phyloP scores from a whole-genome alignment of 2,113 vertebrate species.

The Eurystomus gularis region DNA sequence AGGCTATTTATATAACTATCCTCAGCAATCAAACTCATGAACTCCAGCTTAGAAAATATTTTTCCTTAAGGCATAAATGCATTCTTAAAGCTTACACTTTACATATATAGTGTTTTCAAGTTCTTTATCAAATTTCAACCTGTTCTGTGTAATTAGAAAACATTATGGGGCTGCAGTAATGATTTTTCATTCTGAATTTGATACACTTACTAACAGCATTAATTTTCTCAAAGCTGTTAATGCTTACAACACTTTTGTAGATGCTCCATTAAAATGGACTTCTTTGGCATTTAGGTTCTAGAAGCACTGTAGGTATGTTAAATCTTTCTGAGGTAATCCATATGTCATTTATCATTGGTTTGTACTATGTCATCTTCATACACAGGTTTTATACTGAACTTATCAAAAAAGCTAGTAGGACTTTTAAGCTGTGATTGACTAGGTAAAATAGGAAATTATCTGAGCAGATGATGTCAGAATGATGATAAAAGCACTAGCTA shows the following conservation, averaged over 20 bases:
- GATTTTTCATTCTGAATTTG: not conserved
- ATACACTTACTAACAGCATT: not conserved
- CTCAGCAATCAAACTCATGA: not conserved
- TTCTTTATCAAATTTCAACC: not conserved
- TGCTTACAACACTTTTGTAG: not conserved
- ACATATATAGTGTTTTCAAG: not conserved
- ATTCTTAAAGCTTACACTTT: not conserved
- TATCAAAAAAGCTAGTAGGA: not conserved
- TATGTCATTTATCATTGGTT: not conserved
- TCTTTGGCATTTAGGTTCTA: not conserved
- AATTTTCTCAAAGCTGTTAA: not conserved
- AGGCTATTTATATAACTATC: not conserved
- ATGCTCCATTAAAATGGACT: not conserved
- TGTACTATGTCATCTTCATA: not conserved
- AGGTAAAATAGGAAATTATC: not conserved
- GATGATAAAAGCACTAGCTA: not conserved
- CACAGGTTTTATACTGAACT: not conserved
- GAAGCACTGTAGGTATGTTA: not conserved
- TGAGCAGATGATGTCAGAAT: not conserved
- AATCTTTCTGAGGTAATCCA: not conserved
- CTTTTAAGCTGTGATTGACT: not conserved
- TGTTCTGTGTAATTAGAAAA: not conserved
- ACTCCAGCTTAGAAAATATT: not conserved
- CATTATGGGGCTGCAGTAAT: not conserved
- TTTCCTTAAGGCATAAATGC: not conserved